Evolutionary conservation across 92 coral and sea anemone species (phyloP), one percentile per base, ranked within the genome.

Genomic region (Galaxea fascicularis): DNA sequence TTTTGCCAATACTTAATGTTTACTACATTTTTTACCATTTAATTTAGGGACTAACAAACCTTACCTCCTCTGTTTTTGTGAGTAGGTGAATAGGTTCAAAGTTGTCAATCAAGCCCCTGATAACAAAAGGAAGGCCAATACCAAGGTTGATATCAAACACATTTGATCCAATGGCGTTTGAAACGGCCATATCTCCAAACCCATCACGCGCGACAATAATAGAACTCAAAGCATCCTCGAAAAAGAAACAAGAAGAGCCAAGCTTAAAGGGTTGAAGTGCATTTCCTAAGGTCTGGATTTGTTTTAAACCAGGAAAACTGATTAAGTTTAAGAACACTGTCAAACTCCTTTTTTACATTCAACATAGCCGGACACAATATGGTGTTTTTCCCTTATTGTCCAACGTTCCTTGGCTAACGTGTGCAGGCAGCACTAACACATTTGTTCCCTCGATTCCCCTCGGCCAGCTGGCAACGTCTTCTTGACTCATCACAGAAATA

Each of bases 61-160:
- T 56, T 49, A 94, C 99, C 99, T 94, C 90, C 76, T 97, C 99
- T 60, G 66, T 80, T 11, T 84, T 81, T 53, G 88, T 73, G 15
- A 97, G 93, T 85, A 97, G 86, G 24, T 74, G 86, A 69, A 97
- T 97, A 53, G 99, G 97, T 65, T 93, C 35, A 89, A 96, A 76
- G 68, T 90, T 85, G 85, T 92, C 94, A 45, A 94, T 94, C 83
- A 97, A 67, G 67, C 85, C 85, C 54, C 90, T 92, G 77, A 97
- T 91, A 49, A 97, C 94, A 76, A 97, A 97, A 31, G 99, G 99
- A 54, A 97, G 89, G 27, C 99, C 99, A 71, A 97, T 75, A 39
- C 99, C 99, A 76, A 97, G 93, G 90, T 97, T 94, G 86, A 97
- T 97, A 83, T 97, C 99, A 85, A 97, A 97, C 58, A 97, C 99